These are phyloP conservation scores for Rhineura floridana DNA, from an alignment of 2,113 vertebrate genomes.

Conservation along the genomic window DNA sequence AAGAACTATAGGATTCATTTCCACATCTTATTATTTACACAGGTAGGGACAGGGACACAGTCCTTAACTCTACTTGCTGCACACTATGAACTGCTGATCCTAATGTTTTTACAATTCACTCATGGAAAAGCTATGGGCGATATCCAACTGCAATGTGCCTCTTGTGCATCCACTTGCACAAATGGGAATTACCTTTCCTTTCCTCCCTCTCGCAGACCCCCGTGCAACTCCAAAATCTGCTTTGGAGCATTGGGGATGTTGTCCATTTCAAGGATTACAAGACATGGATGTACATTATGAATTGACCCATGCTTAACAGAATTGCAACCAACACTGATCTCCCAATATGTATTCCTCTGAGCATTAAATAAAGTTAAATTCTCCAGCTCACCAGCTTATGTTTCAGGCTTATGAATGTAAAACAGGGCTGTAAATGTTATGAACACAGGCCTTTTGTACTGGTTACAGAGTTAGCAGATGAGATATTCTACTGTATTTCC, in stretches of 20 bases:
- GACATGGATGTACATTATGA: conserved; percentile 47
- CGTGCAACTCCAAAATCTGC: conserved; percentile 3
- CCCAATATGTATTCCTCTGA: not conserved
- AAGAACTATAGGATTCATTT: not conserved
- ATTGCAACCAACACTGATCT: not conserved
- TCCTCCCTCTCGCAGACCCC: no score
- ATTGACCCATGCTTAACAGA: conserved; percentile 23
- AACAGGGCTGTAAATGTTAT: not conserved
- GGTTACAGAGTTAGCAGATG: not conserved
- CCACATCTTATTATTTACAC: not conserved
- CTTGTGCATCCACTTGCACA: no score
- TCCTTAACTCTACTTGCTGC: conserved; percentile 76
- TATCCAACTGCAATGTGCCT: no score
- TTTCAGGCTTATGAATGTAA: not conserved
- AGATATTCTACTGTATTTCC: not conserved
- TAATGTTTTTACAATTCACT: not conserved
- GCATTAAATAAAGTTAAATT: not conserved
- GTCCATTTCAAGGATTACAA: conserved; percentile 49
- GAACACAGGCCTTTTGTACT: not conserved
- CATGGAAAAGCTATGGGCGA: conserved; percentile 14
- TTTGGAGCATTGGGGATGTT: not conserved
- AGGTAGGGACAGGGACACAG: conserved; percentile 44
- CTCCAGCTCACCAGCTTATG: not conserved
- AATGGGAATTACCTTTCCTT: no score
- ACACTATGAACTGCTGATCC: conserved; percentile 20